phyloP scores from a whole-genome alignment of 2,888 invertebrate species.

The Nemurella pictetii region DNA sequence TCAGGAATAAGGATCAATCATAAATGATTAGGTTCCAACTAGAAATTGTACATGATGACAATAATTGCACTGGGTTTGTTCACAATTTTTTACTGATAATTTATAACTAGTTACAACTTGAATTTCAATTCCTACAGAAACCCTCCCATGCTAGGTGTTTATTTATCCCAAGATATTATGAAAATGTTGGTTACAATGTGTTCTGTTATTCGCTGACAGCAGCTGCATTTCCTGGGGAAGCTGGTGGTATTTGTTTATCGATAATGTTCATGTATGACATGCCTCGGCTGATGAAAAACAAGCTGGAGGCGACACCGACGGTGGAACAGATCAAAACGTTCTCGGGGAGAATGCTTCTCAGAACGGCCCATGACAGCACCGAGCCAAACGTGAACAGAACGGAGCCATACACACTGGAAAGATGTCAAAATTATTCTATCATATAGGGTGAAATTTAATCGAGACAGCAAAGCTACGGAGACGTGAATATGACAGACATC shows the following conservation, averaged over 20 bases:
- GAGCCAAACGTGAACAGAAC: conserved; percentile 88
- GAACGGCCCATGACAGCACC: conserved; percentile 84
- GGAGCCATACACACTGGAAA: conserved; percentile 65
- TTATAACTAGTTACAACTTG: background rate
- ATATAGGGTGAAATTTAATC: conserved; percentile 38
- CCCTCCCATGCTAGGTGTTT: background rate
- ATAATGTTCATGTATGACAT: conserved; percentile 66
- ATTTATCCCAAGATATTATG: background rate
- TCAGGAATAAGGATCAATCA: too few species aligned
- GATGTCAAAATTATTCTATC: too few species aligned
- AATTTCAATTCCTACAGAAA: background rate
- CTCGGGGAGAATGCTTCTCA: conserved; percentile 76
- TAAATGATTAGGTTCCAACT: too few species aligned
- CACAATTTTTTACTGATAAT: background rate
- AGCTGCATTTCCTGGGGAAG: background rate
- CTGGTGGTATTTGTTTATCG: conserved; percentile 50
- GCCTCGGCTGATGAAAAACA: conserved; percentile 65
- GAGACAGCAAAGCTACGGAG: background rate
- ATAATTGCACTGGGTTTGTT: background rate
- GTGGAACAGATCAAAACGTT: conserved; percentile 67
- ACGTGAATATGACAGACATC: background rate
- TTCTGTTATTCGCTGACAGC: background rate
- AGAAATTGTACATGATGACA: too few species aligned
- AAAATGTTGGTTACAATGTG: background rate
- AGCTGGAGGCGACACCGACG: conserved; percentile 71